A percentile compares a stretch with the other conserved stretches of the same genome.
phyloP scores from a whole-genome alignment of 2,888 invertebrate species.

The Coleophora deauratella region DNA sequence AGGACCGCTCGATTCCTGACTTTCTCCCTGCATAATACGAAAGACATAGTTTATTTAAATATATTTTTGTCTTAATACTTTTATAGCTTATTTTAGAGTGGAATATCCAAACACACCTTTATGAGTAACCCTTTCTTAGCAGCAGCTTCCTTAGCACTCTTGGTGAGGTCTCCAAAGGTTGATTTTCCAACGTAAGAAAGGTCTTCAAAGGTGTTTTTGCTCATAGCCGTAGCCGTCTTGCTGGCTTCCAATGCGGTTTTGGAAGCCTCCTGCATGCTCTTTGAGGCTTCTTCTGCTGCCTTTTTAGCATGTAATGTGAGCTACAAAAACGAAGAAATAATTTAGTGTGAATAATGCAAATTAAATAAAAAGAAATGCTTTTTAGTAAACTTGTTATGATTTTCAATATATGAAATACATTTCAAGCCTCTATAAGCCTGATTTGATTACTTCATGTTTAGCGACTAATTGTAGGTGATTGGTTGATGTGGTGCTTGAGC shows the following conservation, averaged over 20 bases:
- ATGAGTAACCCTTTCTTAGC: conserved; percentile 86
- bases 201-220: conserved; percentile 91
- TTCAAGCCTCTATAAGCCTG: too few species aligned
- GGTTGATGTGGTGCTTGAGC: too few species aligned
- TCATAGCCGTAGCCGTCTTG: conserved; percentile 90
- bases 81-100: too few species aligned
- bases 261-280: conserved; percentile 88
- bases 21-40: conserved; percentile 41
- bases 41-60: too few species aligned
- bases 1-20: conserved; percentile 42
- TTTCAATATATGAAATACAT: too few species aligned
- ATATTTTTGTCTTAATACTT: too few species aligned
- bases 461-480: too few species aligned
- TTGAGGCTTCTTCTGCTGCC: conserved; percentile 87
- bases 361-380: too few species aligned
- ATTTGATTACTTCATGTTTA: too few species aligned
- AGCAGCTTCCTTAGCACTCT: conserved; percentile 91
- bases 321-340: conserved; percentile 46
- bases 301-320: conserved; percentile 91
- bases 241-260: conserved; percentile 90
- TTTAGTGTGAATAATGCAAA: too few species aligned
- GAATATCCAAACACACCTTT: too few species aligned
- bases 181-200: conserved; percentile 92
- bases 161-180: conserved; percentile 91
- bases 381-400: too few species aligned